Percentiles rank a stretch among this genome's conserved stretches.
Conservation (phyloP, 1,140 invertebrate species). For the Achroia grisella region DNA sequence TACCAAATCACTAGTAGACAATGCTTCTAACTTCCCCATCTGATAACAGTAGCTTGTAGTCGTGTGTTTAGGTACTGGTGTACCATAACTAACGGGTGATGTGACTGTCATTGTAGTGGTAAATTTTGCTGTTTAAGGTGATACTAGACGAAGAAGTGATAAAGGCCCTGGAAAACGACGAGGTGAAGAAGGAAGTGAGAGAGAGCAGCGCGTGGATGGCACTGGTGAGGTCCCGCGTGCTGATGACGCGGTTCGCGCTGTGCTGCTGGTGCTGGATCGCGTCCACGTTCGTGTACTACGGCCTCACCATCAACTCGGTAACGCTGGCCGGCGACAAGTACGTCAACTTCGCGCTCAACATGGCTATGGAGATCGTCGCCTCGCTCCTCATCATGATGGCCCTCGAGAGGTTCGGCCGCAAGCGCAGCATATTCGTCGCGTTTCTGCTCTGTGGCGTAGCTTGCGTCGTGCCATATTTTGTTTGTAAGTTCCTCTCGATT, state of each 20-base stretch:
- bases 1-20: too few relatives aligned
- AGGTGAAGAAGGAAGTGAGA: conserved; percentile 19
- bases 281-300: conserved; percentile 85
- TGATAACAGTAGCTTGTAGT: too few relatives aligned
- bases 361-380: conserved; percentile 81
- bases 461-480: conserved; percentile 49
- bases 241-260: conserved; percentile 76
- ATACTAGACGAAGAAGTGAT: conserved; percentile 28
- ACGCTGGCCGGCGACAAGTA: conserved; percentile 81
- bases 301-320: conserved; percentile 85
- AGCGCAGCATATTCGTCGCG: conserved; percentile 73
- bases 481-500: conserved; percentile 34
- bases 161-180: conserved; percentile 10
- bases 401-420: conserved; percentile 79
- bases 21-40: too few relatives aligned
- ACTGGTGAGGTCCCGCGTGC: conserved; percentile 74
- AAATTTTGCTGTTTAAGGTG: conserved; percentile 16
- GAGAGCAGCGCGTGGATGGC: conserved; percentile 44
- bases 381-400: conserved; percentile 79
- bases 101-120: too few relatives aligned
- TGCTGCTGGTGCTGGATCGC: conserved; percentile 82
- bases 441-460: conserved; percentile 77
- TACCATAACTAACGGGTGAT: too few relatives aligned
- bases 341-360: conserved; percentile 81
- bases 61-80: too few relatives aligned